Base-by-base conservation (phyloP, 2,888 invertebrate genomes). In the Lycocerus yunnanus region DNA sequence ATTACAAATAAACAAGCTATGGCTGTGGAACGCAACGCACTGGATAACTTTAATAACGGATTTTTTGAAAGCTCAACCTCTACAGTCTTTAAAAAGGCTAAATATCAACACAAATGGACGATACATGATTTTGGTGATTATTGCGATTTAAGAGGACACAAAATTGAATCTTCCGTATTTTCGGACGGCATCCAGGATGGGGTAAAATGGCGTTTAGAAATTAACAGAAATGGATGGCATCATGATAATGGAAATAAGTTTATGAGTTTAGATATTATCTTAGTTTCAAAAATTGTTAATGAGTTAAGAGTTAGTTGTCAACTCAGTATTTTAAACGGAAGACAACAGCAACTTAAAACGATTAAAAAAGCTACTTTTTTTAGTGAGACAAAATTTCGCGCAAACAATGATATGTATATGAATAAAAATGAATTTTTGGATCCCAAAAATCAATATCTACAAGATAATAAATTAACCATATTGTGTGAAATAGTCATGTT, bases 81-180 rank as follows among this genome's bases (percentile, higher is more conserved):
- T 1, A 3, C 20, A 6, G 6, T 6, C 3, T 20, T 20, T 6
- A 20, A 20, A 20, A 20, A 6, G 6, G 20, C 6, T 6, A 20
- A 20, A 20, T 20, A 5, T 6, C 20, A 20, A 20, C 20, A 20
- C 20, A 20, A 3, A 6, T 99, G 99, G 99, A 99, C 99, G 88
- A 99, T 99, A 91, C 99, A 99, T 91, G 99, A 99, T 93, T 99
- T 99, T 91, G 98, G 98, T 91, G 99, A 99, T 90, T 99, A 99
- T 91, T 95, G 99, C 84, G 99, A 99, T 90, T 99, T 99, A 90
- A 99, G 99, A 99, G 99, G 99, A 84, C 99, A 99, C 91, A 99
- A 99, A 83, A 92, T 99, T 87, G 99, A 99, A 91, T 98, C 98
- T 88, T 99, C 99, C 85, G 98, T 98, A 84, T 99, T 99, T 90